These are phyloP conservation scores for Euspilapteryx auroguttella DNA, from an alignment of 2,888 invertebrate species.

Conservation along the genomic window DNA sequence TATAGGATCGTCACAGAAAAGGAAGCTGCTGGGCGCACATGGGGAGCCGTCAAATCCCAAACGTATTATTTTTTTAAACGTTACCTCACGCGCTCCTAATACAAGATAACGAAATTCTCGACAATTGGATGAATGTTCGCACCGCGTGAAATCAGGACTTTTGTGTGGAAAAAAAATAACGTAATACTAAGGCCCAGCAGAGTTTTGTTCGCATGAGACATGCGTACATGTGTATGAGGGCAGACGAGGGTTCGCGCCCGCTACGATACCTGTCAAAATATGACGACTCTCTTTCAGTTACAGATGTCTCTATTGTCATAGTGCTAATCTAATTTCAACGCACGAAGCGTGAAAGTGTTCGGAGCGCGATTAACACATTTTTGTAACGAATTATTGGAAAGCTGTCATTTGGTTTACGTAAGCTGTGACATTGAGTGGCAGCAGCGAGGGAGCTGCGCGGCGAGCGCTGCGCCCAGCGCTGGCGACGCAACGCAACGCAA, in stretches of 20 bases:
- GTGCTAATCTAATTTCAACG: constrained; percentile 50
- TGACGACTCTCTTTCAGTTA: constrained; percentile 48
- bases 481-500: constrained; percentile 1
- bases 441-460: constrained; percentile 26
- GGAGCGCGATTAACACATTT: constrained; percentile 51
- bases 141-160: constrained; percentile 57
- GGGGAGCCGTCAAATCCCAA: constrained; percentile 56
- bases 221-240: constrained; percentile 53
- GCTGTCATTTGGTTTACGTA: constrained; percentile 55
- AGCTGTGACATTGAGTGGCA: constrained; percentile 59
- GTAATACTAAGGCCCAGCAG: constrained; percentile 18
- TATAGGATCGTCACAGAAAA: constrained; percentile 42
- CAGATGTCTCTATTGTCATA: constrained; percentile 55
- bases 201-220: constrained; percentile 25
- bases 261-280: constrained; percentile 58
- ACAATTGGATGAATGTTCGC: constrained; percentile 56
- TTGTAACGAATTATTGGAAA: constrained; percentile 55
- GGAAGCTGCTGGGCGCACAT: constrained; percentile 52
- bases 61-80: constrained; percentile 59
- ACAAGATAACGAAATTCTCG: constrained; percentile 53
- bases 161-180: constrained; percentile 37
- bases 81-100: constrained; percentile 42
- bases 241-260: constrained; percentile 38
- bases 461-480: constrained; percentile 14
- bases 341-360: constrained; percentile 51